phyloP scores from a whole-genome alignment of 2,113 vertebrate species.

The Haliaeetus leucogaster region DNA sequence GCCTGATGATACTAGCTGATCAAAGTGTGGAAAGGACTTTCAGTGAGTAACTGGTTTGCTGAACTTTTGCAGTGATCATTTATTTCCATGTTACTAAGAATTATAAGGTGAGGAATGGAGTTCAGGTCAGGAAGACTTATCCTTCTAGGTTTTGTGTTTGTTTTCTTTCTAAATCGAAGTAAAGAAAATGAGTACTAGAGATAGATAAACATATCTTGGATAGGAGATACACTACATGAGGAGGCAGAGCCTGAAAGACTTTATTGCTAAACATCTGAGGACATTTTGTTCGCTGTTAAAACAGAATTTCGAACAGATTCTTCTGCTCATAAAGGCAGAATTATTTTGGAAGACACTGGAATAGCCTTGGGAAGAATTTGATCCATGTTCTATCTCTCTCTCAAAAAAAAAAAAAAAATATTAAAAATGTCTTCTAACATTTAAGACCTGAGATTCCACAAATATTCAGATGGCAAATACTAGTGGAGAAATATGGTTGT shows the following conservation, averaged over 20 bases:
- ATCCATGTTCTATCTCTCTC: background rate
- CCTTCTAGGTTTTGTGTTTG: background rate
- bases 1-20: background rate
- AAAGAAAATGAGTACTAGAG: background rate
- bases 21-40: background rate
- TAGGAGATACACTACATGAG: rapidly evolving
- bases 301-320: background rate
- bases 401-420: background rate
- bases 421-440: background rate
- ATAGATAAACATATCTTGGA: background rate
- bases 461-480: background rate
- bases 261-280: background rate
- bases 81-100: background rate
- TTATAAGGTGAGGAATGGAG: background rate
- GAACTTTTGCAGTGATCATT: background rate
- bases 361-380: background rate
- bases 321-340: background rate
- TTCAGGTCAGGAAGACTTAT: background rate
- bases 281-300: background rate
- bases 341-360: background rate
- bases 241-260: background rate
- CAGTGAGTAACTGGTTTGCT: background rate
- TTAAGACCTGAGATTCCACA: background rate
- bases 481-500: background rate
- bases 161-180: background rate